Conservation (phyloP, 1,140 invertebrate genomes). For the Eupristina koningsbergeri region DNA sequence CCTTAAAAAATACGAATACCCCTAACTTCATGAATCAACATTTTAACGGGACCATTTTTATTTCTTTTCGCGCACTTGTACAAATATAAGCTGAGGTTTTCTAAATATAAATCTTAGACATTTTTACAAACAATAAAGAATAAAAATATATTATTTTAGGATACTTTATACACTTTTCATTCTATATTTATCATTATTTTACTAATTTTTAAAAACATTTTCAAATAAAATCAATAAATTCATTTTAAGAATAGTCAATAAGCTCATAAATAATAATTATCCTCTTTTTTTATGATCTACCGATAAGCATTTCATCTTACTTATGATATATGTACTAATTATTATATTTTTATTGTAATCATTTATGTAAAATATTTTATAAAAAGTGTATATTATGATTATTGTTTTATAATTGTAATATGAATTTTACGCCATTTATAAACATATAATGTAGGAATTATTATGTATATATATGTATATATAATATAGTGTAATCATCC, state of each 20-base stretch:
- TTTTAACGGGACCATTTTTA: slow-evolving; percentile 9
- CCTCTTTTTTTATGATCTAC: not conserved
- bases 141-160: not conserved
- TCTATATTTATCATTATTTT: not conserved
- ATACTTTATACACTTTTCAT: too few relatives aligned
- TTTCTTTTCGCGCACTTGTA: not conserved
- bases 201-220: not conserved
- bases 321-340: too few relatives aligned
- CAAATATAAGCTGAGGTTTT: slow-evolving; percentile 20
- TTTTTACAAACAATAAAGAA: not conserved
- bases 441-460: too few relatives aligned
- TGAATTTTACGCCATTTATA: too few relatives aligned
- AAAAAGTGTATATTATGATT: too few relatives aligned
- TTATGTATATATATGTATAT: too few relatives aligned
- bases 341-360: too few relatives aligned
- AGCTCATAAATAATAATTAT: not conserved
- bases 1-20: slow-evolving; percentile 2
- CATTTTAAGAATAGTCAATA: not conserved
- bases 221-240: not conserved
- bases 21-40: slow-evolving; percentile 10
- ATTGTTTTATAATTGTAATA: too few relatives aligned
- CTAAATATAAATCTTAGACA: slow-evolving; percentile 15
- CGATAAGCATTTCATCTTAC: too few relatives aligned
- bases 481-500: too few relatives aligned
- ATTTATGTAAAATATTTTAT: too few relatives aligned